Percentiles rank a stretch among this genome's conserved stretches.
Conservation (phyloP, 2,888 invertebrate species). For the Meliscaeva auricollis region DNA sequence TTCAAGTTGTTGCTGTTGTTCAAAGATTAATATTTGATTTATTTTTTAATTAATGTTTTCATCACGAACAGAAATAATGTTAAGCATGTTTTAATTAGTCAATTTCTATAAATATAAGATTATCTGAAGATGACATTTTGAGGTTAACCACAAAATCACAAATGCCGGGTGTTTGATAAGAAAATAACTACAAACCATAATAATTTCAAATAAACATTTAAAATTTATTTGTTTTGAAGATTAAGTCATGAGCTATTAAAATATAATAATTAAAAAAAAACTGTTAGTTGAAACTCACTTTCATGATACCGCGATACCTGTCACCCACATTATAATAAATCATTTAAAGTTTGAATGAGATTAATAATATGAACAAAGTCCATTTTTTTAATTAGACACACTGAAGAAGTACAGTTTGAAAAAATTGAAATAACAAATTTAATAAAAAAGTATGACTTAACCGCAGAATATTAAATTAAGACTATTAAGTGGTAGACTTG, state of each 20-base stretch:
- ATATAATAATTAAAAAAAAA: neutral
- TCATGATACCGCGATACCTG: conserved; percentile 15
- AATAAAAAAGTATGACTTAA: too few relatives aligned
- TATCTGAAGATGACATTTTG: conserved; percentile 16
- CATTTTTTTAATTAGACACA: too few relatives aligned
- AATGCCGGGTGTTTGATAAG: neutral
- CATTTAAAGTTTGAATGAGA: neutral
- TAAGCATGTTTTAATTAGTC: conserved; percentile 21
- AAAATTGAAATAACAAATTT: too few relatives aligned
- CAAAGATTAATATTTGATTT: neutral
- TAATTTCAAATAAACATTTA: conserved; percentile 1
- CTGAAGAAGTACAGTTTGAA: neutral
- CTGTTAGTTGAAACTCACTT: neutral
- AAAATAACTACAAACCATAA: neutral
- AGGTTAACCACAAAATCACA: neutral
- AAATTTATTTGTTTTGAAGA: neutral
- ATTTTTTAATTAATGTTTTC: neutral
- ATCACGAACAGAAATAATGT: conserved; percentile 3
- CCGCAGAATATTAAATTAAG: too few relatives aligned
- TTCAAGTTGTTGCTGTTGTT: neutral
- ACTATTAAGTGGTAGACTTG: too few relatives aligned
- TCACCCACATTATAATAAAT: conserved; percentile 17
- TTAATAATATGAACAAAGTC: conserved; percentile 16
- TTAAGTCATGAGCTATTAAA: conserved; percentile 15
- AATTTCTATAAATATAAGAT: conserved; percentile 13